Evolutionary conservation across 2,888 invertebrate genomes (phyloP).

Genomic region (Callyntrura guangdongensis): DNA sequence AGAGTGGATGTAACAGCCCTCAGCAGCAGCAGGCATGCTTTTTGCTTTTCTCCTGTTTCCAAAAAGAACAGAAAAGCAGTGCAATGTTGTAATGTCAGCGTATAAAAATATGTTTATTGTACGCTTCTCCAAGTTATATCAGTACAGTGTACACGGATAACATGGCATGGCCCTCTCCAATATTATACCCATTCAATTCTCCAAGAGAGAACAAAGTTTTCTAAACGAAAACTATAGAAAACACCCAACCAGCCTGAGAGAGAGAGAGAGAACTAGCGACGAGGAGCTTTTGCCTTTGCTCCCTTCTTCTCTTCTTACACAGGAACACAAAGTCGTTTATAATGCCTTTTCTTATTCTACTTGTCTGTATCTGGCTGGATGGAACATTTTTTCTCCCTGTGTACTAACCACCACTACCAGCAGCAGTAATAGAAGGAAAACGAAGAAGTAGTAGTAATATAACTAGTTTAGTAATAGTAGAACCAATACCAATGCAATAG

Average conservation of each 20-base stretch:
- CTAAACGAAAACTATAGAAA: conserved; percentile 63
- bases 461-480: no score
- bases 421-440: conserved; percentile 11
- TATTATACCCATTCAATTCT: conserved; percentile 55
- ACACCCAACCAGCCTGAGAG: conserved; percentile 30
- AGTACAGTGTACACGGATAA: conserved; percentile 23
- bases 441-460: neutral
- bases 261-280: neutral
- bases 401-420: neutral
- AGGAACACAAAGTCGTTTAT: conserved; percentile 49
- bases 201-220: conserved; percentile 72
- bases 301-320: conserved; percentile 49
- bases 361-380: conserved; percentile 41
- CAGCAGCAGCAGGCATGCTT: conserved; percentile 66
- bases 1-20: conserved; percentile 70
- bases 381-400: conserved; percentile 27
- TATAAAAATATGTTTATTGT: neutral
- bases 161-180: conserved; percentile 51
- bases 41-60: conserved; percentile 54
- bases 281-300: conserved; percentile 36
- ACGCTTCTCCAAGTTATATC: conserved; percentile 29
- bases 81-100: neutral
- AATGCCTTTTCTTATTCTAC: conserved; percentile 46
- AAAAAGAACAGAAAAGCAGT: conserved; percentile 61
- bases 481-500: neutral